Evolutionary conservation across 2,888 invertebrate species (phyloP), one percentile per base, ranked within the genome.

Genomic region (Drosophila multiciliata): DNA sequence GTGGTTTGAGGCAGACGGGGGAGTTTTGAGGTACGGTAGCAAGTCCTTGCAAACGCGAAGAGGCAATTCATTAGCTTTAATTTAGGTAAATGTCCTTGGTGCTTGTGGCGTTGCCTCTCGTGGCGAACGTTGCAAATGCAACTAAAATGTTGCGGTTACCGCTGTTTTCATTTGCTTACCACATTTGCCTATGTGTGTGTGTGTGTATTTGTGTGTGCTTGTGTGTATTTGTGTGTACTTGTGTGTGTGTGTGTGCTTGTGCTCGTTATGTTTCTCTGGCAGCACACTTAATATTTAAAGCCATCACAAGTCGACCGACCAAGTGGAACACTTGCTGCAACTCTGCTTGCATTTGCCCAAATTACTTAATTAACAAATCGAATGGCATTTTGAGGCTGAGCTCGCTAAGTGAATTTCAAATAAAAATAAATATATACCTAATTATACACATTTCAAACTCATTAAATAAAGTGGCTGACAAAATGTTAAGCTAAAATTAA

Each of bases 1-100:
- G 45, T 20, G 7, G 23, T 4, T 23, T 11, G 20, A 0, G 20
- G n/a, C 36, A n/a, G 26, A 6, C 32, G 49, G 11, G 11, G n/a
- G 26, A 8, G 36, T 26, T 15, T 29, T 23, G 26, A 40, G 45
- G 75, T n/a, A 54, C 53, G 58, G 77, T 38, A 32, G 65, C 63
- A 66, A 77, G 86, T 67, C 72, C 70, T 89, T 82, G 67, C 71
- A 65, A 73, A 67, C 73, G 75, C 90, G 74, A 87, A 90, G 89
- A 87, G 87, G 87, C 87, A 87, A 87, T 87, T 87, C 87, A 87
- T 87, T 87, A 87, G 90, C 87, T 87, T 87, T 87, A 87, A 87
- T 87, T 87, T 87, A 90, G 90, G 87, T 87, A 87, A 87, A 87
- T 87, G 87, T 87, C 87, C 90, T 87, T 90, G 90, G 90, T 90